These are phyloP conservation scores for Thunnus thynnus DNA, from an alignment of 2,113 vertebrate genomes.

Conservation along the genomic window DNA sequence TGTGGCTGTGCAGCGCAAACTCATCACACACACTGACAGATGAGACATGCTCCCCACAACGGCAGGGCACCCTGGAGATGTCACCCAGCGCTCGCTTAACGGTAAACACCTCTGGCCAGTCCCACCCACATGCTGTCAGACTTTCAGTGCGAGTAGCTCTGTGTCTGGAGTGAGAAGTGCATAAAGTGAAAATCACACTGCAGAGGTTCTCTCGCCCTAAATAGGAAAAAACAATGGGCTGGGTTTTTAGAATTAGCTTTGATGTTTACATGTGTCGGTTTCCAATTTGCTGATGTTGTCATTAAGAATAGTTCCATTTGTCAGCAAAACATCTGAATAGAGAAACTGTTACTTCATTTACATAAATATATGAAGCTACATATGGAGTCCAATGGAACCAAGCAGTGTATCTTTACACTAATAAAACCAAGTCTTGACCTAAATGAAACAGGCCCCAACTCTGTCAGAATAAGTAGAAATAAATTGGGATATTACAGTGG, in stretches of 20 bases:
- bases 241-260: constrained; percentile 18
- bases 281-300: constrained; percentile 16
- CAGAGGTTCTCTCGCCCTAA: constrained; percentile 17
- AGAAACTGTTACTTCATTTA: constrained; percentile 8
- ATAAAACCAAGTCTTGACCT: constrained; percentile 68
- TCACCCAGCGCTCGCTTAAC: constrained; percentile 66
- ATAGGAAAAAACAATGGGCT: constrained; percentile 30
- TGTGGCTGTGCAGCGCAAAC: constrained; percentile 57
- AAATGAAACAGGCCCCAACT: constrained; percentile 68
- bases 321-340: constrained; percentile 3
- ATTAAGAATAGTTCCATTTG: constrained; percentile 1
- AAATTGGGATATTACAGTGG: constrained; percentile 80
- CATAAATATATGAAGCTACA: background rate
- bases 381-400: constrained; percentile 44
- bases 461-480: constrained; percentile 74
- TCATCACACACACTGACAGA: constrained; percentile 70
- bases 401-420: constrained; percentile 40
- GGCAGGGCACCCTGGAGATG: constrained; percentile 69
- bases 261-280: constrained; percentile 28
- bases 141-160: constrained; percentile 44
- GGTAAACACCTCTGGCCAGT: constrained; percentile 72
- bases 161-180: constrained; percentile 28
- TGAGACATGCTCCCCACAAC: constrained; percentile 63
- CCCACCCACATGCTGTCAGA: constrained; percentile 47
- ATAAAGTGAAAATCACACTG: constrained; percentile 19